Evolutionary conservation across 1,140 invertebrate species (phyloP), one percentile per base, ranked within the genome.

Genomic region (Megalopta genalis): DNA sequence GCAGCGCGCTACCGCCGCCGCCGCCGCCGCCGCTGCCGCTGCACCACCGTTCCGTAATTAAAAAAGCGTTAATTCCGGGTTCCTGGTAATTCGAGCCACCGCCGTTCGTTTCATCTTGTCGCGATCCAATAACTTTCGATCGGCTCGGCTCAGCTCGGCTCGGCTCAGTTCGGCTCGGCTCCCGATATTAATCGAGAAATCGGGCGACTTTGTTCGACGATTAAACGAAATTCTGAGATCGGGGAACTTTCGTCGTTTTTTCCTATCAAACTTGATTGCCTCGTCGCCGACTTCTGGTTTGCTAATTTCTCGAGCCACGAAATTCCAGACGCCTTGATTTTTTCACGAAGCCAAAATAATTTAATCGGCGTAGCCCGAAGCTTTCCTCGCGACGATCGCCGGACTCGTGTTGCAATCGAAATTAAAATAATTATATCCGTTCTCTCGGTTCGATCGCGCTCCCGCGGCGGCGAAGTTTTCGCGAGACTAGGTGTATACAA

Each of bases 41-140:
- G 23, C 25, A 54, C 64, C 65, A 39, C 42, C 62, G 68, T 86
- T 86, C 82, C 85, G 85, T 78, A 83, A 86, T 86, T 86, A 86
- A 85, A 85, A 76, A 70, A 52, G 16, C 62, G 79, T 76, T 81
- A 72, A 85, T 86, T 78, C 76, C 68, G 76, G 77, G 67, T 71
- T 7, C n/a, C 16, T 52, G 49, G 18, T 52, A 52, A 52, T 52
- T 52, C 49, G 18, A 21, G 16, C 16, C 16, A 16, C 16, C 49
- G 42, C 2, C 42, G 9, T 14, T 46, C 42, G 42, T 46, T 7
- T 54, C 49, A 54, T 54, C 21, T 54, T 54, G 10, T 54, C 49
- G 49, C 6, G 49, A 54, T 54, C 49, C 3, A 16, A 54, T 21
- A 21, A 18, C 49, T 18, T 21, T 54, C 49, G 49, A 54, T 54